A percentile compares a stretch with the other conserved stretches of the same genome.
Evolutionary conservation across 2,113 vertebrate species (phyloP).

Genomic region (Campylorhamphus procurvoides): DNA sequence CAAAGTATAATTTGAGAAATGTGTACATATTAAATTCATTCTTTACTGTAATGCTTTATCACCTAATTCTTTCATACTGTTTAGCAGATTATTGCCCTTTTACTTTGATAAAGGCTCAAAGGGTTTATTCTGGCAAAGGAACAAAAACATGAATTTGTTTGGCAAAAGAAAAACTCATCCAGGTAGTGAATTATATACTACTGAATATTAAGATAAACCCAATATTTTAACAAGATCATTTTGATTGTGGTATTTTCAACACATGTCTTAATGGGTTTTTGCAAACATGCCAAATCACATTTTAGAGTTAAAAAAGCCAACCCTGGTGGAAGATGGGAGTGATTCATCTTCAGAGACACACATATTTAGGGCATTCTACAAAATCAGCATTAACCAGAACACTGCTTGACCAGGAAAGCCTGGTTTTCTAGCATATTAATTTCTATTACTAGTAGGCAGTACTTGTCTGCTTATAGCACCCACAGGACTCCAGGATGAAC

Average conservation of each 20-base stretch:
- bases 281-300: background rate
- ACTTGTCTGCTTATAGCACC: background rate
- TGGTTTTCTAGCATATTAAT: background rate
- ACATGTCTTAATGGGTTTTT: background rate
- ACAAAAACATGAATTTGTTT: constrained; percentile 27
- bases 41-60: constrained; percentile 37
- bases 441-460: background rate
- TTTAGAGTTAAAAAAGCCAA: background rate
- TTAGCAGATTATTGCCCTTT: constrained; percentile 53
- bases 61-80: constrained; percentile 28
- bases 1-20: constrained; percentile 24
- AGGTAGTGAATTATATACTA: constrained; percentile 10
- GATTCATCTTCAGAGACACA: background rate
- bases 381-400: background rate
- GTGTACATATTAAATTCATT: constrained; percentile 30
- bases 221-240: constrained; percentile 19
- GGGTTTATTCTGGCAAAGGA: constrained; percentile 52
- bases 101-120: constrained; percentile 62
- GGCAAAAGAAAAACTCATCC: constrained; percentile 24
- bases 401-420: background rate
- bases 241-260: background rate
- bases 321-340: background rate
- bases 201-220: constrained; percentile 3
- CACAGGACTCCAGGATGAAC: background rate
- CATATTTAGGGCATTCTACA: background rate